phyloP scores from a whole-genome alignment of 2,113 vertebrate species.

The Rattus rattus region DNA sequence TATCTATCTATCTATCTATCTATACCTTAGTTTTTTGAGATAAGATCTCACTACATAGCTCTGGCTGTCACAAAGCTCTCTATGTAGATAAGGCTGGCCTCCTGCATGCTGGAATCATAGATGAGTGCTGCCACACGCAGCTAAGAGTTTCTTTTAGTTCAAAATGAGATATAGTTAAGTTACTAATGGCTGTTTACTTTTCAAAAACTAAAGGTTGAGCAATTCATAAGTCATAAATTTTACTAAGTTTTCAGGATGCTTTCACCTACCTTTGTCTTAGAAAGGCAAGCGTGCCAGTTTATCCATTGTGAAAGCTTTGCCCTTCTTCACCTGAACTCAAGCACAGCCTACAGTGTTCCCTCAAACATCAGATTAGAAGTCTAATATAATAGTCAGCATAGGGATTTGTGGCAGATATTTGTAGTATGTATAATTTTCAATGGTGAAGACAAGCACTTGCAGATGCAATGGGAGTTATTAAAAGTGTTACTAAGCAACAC shows the following conservation, averaged over 20 bases:
- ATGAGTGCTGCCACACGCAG: not conserved
- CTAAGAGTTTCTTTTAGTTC: not conserved
- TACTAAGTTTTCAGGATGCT: not conserved
- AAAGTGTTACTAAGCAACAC: slow-evolving; percentile 44
- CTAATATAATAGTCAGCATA: not conserved
- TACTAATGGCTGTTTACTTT: not conserved
- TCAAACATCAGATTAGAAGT: not conserved
- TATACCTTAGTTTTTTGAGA: not conserved
- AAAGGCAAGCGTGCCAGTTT: not conserved
- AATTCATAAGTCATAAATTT: not conserved
- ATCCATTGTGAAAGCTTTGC: not conserved
- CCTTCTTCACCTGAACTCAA: not conserved
- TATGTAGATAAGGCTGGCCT: not conserved
- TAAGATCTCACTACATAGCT: not conserved
- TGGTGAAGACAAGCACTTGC: not conserved
- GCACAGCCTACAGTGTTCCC: not conserved
- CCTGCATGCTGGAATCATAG: not conserved
- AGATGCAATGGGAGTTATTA: slow-evolving; percentile 70
- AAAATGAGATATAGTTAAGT: not conserved
- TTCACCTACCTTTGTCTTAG: slow-evolving; percentile 56
- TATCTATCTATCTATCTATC: not conserved
- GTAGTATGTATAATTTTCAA: not conserved
- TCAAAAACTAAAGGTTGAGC: not conserved
- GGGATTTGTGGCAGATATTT: slow-evolving; percentile 47
- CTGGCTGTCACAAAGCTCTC: not conserved